Evolutionary conservation across 2,888 invertebrate species (phyloP).

Genomic region (Coelopa pilipes): DNA sequence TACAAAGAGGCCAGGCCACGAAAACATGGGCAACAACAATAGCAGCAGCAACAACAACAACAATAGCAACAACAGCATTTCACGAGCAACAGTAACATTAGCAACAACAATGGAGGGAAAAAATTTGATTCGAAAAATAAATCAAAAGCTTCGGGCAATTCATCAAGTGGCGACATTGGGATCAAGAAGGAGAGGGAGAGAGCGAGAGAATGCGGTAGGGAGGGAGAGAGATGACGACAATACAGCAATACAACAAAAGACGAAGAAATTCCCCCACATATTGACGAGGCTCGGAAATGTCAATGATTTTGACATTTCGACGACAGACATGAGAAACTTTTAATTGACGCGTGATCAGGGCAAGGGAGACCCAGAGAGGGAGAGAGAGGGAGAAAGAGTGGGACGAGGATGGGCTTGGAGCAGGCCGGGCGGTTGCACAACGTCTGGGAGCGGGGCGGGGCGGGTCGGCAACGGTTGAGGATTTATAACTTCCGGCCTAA

Average conservation of each 20-base stretch:
- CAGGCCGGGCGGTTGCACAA: background rate
- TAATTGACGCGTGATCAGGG: constrained; percentile 47
- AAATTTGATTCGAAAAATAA: constrained; percentile 47
- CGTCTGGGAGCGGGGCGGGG: background rate
- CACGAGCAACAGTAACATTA: background rate
- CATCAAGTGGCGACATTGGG: constrained; percentile 48
- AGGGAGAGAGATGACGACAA: too few relatives aligned
- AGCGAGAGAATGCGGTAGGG: too few relatives aligned
- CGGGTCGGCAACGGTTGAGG: background rate
- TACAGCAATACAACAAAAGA: too few relatives aligned
- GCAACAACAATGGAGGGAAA: constrained; percentile 9
- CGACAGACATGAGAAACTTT: constrained; percentile 55
- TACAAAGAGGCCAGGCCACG: constrained; percentile 26
- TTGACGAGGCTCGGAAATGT: constrained; percentile 48
- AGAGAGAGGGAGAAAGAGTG: background rate
- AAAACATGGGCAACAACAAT: background rate
- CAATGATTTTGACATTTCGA: constrained; percentile 57
- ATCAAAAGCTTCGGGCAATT: constrained; percentile 56
- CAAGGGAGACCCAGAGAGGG: too few relatives aligned
- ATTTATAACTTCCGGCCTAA: constrained; percentile 31
- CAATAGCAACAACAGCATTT: too few relatives aligned
- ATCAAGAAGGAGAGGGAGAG: too few relatives aligned
- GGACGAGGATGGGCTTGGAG: background rate
- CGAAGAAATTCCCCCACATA: background rate
- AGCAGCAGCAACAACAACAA: too few relatives aligned